Evolutionary conservation across 2,888 invertebrate species (phyloP), one percentile per base, ranked within the genome.

Genomic region (Leuctra nigra): DNA sequence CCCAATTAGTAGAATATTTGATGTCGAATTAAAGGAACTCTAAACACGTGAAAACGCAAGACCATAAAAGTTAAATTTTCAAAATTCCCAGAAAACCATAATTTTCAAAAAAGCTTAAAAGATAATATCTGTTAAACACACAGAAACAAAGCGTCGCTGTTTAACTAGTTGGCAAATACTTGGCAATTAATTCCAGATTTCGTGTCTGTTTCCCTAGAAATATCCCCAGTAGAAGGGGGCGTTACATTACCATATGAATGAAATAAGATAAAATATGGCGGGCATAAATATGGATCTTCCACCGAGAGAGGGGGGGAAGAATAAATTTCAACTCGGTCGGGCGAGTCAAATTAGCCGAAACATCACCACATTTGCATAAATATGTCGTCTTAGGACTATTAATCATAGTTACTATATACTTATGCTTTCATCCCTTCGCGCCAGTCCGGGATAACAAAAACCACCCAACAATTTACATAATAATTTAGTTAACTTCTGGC

Each of bases 231-330:
- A 57, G 55, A 58, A 58, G 58, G 58, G 55, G 52, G 18, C 46
- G 53, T 36, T 24, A 29, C 57, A 84, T 84, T 85, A 84, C 82
- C 85, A 85, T 86, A 83, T 84, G 84, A 85, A 85, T 85, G 83
- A 84, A 84, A 81, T 82, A 79, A 76, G 70, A 80, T 84, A 84
- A 85, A 84, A 83, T 84, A 84, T 82, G 82, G 82, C 80, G 74
- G 48, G 78, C 80, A 82, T 82, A 81, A 82, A 82, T 82, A 82
- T 82, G 82, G 79, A 82, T 81, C 77, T 81, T 79, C 16, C 29
- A 48, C 11, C 11, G 11, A 29, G 29, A 48, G 25, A 14, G 29
- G 4, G 4, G 9, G 33, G n/a, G 48, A 13, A 14, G 48, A 48
- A 48, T 48, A 48, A 48, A 48, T 48, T 48, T 29, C 29, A 7